These are phyloP conservation scores for Pollenia griseotomentosa DNA, from an alignment of 2,888 invertebrate genomes.

Conservation along the genomic window DNA sequence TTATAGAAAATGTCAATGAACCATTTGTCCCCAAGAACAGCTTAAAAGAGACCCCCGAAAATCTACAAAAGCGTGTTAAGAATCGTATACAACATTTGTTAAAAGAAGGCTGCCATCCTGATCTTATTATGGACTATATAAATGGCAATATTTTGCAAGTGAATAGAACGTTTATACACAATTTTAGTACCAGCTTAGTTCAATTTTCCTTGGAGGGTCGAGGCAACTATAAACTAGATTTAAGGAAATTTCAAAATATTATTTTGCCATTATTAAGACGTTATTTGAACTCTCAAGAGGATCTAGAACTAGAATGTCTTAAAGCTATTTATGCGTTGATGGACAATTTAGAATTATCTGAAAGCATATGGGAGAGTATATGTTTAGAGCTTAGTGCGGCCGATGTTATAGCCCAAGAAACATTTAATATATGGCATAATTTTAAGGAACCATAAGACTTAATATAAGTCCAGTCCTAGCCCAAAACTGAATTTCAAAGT, in stretches of 20 bases:
- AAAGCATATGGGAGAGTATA: conserved; percentile 90
- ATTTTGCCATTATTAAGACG: conserved; percentile 80
- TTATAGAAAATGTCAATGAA: conserved; percentile 82
- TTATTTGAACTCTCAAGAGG: conserved; percentile 87
- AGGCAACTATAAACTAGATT: conserved; percentile 79
- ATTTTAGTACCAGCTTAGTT: conserved; percentile 88
- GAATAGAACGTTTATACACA: conserved; percentile 87
- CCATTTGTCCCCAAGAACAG: conserved; percentile 76
- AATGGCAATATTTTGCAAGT: conserved; percentile 83
- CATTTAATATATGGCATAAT: conserved; percentile 92
- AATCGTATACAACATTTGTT: conserved; percentile 85
- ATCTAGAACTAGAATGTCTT: conserved; percentile 91
- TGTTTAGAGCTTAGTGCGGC: conserved; percentile 92
- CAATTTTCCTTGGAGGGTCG: conserved; percentile 84
- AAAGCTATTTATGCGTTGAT: conserved; percentile 92
- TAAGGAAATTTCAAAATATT: conserved; percentile 78
- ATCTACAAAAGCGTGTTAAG: conserved; percentile 84
- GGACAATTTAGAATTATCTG: conserved; percentile 91
- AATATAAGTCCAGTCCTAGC: too few relatives aligned
- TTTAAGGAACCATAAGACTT: conserved; percentile 84
- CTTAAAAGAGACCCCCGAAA: conserved; percentile 73
- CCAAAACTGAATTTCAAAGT: too few relatives aligned
- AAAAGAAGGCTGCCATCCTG: conserved; percentile 84
- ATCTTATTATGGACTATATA: conserved; percentile 87
- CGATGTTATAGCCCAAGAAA: conserved; percentile 91